A percentile compares a stretch with the other conserved stretches of the same genome.
Evolutionary conservation across 2,113 vertebrate species (phyloP).

Genomic region (Archilochus colubris): DNA sequence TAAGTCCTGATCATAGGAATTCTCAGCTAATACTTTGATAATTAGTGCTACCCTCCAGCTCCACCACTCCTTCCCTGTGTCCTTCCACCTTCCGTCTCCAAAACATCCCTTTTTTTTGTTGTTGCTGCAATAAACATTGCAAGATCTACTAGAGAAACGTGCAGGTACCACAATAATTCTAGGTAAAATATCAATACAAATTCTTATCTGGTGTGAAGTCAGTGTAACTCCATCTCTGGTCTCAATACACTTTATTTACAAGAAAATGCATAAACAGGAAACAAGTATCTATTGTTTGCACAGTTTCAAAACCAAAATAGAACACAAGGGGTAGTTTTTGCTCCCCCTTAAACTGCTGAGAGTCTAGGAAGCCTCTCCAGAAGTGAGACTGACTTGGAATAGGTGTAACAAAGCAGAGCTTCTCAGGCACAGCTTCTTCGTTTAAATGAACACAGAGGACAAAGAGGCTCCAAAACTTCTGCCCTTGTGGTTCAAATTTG

Average conservation of each 20-base stretch:
- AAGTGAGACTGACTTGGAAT: background rate
- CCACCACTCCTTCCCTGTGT: background rate
- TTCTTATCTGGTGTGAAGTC: background rate
- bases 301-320: background rate
- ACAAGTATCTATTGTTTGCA: conserved; percentile 11
- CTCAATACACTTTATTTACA: conserved; percentile 53
- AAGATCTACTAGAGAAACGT: background rate
- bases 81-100: background rate
- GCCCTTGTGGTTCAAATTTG: conserved; percentile 55
- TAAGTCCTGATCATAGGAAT: background rate
- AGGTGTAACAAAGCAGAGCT: conserved; percentile 30
- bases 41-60: background rate
- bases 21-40: background rate
- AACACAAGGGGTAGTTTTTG: background rate
- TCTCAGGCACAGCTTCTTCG: conserved; percentile 29
- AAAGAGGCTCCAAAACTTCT: conserved; percentile 52
- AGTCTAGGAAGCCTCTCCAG: background rate
- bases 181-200: background rate
- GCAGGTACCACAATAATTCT: background rate
- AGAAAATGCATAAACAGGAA: conserved; percentile 1
- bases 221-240: background rate
- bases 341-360: background rate
- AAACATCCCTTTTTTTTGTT: background rate
- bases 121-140: background rate
- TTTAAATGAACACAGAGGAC: conserved; percentile 39